Percentiles rank a stretch among this genome's conserved stretches.
Evolutionary conservation across 2,888 invertebrate genomes (phyloP).

Genomic region (Coelogynopora nodosa): DNA sequence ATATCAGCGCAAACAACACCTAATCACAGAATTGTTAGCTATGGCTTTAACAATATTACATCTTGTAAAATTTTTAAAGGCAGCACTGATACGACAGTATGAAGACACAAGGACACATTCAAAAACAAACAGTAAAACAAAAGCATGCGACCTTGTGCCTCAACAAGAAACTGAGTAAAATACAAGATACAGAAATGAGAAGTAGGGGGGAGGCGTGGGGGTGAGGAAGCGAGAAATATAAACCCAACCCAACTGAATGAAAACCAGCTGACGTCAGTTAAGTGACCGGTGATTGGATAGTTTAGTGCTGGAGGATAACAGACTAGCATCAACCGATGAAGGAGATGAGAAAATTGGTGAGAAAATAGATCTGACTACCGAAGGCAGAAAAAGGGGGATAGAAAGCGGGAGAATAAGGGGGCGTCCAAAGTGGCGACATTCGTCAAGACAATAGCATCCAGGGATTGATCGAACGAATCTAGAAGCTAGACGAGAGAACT

Average conservation of each 20-base stretch:
- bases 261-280: neutral
- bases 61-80: neutral
- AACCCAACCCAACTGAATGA: neutral
- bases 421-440: slow-evolving; percentile 7
- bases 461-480: slow-evolving; percentile 31
- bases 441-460: slow-evolving; percentile 24
- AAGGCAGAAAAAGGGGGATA: neutral
- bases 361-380: neutral
- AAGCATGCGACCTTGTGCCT: neutral
- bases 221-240: neutral
- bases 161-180: slow-evolving; percentile 21
- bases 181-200: neutral
- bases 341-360: neutral
- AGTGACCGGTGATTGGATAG: slow-evolving; percentile 12
- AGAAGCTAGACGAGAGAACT: slow-evolving; percentile 1
- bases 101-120: neutral
- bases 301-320: neutral
- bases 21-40: neutral
- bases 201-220: neutral
- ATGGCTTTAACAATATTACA: neutral
- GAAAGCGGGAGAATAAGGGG: neutral
- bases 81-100: neutral
- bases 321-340: neutral
- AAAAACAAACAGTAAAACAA: slow-evolving; percentile 24
- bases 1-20: slow-evolving; percentile 19